phyloP scores from a whole-genome alignment of 2,888 invertebrate species.

The Muschampia plurimacula region DNA sequence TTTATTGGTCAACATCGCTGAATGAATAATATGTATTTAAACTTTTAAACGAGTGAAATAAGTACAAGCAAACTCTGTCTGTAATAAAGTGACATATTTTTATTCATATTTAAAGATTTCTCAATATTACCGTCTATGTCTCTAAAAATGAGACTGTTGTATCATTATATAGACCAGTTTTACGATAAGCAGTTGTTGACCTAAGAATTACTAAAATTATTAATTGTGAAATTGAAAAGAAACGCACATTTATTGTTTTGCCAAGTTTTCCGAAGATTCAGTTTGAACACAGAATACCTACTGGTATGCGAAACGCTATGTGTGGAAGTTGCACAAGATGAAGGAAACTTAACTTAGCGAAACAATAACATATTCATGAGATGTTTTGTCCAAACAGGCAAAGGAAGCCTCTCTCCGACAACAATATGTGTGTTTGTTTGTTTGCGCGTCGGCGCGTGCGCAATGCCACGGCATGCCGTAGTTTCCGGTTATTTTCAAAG shows the following conservation, averaged over 20 bases:
- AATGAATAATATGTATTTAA: conserved; percentile 21
- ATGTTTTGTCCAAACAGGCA: conserved; percentile 49
- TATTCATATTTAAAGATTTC: conserved; percentile 7
- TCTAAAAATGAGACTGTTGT: neutral
- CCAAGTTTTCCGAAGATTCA: conserved; percentile 55
- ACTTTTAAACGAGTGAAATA: conserved; percentile 6
- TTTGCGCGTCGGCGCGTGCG: conserved; percentile 56
- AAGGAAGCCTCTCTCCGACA: conserved; percentile 50
- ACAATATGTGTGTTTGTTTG: conserved; percentile 56
- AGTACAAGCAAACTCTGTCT: neutral
- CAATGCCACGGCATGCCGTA: conserved; percentile 51
- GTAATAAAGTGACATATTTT: neutral
- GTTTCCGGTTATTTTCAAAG: conserved; percentile 54
- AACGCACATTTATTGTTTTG: conserved; percentile 39
- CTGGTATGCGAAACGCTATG: neutral
- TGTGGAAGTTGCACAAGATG: conserved; percentile 34
- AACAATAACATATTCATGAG: conserved; percentile 40
- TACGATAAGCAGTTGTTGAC: conserved; percentile 20
- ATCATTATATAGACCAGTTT: neutral
- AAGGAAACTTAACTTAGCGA: conserved; percentile 37
- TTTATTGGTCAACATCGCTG: conserved; percentile 44
- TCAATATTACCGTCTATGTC: conserved; percentile 10
- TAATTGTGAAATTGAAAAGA: neutral
- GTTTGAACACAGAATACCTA: conserved; percentile 35
- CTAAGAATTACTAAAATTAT: neutral